Conservation (phyloP, 1,140 invertebrate species). For the Sitobion miscanthi region DNA sequence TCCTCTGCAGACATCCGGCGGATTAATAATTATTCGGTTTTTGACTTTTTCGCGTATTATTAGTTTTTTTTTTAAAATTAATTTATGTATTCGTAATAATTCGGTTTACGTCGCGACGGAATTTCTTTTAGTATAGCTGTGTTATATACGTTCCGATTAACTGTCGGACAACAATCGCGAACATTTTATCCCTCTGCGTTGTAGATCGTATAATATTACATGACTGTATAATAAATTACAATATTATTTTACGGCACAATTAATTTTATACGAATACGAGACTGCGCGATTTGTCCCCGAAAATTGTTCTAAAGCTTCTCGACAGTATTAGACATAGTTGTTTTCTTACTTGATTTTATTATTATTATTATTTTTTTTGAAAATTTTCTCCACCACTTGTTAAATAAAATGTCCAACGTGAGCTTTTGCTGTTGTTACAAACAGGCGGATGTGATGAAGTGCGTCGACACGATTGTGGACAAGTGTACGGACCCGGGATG, state of each 20-base stretch:
- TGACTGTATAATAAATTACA: background rate
- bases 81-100: too few species aligned
- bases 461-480: conserved; percentile 54
- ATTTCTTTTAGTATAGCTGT: too few species aligned
- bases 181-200: background rate
- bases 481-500: conserved; percentile 52
- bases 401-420: conserved; percentile 30
- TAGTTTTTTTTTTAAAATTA: too few species aligned
- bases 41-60: too few species aligned
- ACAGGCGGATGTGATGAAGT: conserved; percentile 55
- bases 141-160: too few species aligned
- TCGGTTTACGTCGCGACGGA: too few species aligned
- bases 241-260: background rate
- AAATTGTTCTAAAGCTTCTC: background rate
- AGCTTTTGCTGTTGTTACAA: conserved; percentile 56
- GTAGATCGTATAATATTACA: background rate
- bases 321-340: background rate
- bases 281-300: background rate
- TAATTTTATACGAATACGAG: background rate
- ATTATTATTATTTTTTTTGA: background rate
- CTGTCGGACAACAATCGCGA: background rate
- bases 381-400: background rate
- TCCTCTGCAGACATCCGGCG: background rate
- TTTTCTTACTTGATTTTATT: background rate
- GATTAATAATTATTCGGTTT: too few species aligned